Evolutionary conservation across 2,113 vertebrate species (phyloP).

Genomic region (Chrysemys picta): DNA sequence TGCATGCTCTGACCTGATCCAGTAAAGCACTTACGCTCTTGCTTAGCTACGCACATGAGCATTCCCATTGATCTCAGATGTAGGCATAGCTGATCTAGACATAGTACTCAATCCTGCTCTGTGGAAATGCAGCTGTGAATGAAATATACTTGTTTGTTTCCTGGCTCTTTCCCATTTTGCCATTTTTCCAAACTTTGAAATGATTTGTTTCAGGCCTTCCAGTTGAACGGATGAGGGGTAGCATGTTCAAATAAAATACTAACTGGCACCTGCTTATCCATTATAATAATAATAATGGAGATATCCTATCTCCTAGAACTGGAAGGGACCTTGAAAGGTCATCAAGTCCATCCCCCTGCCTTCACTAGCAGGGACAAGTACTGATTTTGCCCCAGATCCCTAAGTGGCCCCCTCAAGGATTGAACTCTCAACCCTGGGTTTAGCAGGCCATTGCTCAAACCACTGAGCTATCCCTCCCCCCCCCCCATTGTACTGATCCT

Average conservation of each 20-base stretch:
- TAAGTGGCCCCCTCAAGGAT: too few species aligned
- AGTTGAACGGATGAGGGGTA: not conserved
- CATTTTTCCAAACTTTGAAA: not conserved
- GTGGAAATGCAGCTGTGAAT: not conserved
- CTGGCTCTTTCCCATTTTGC: not conserved
- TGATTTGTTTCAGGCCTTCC: not conserved
- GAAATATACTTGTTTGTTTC: not conserved
- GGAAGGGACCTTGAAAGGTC: too few species aligned
- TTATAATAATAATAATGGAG: too few species aligned
- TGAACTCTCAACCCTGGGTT: too few species aligned
- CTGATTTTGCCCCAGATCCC: too few species aligned
- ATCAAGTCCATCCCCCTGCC: too few species aligned
- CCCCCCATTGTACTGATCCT: not conserved
- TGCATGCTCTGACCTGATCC: not conserved
- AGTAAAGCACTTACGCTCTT: fast-evolving
- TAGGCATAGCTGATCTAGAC: not conserved
- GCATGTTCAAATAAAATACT: not conserved
- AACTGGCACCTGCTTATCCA: not conserved
- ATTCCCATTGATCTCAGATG: not conserved
- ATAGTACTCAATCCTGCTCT: not conserved
- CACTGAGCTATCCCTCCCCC: too few species aligned
- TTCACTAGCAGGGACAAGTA: too few species aligned
- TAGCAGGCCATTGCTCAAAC: too few species aligned
- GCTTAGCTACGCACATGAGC: not conserved
- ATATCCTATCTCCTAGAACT: too few species aligned